Evolutionary conservation across 2,888 invertebrate species (phyloP), one percentile per base, ranked within the genome.

Genomic region (Eumacrocentrus americanus): DNA sequence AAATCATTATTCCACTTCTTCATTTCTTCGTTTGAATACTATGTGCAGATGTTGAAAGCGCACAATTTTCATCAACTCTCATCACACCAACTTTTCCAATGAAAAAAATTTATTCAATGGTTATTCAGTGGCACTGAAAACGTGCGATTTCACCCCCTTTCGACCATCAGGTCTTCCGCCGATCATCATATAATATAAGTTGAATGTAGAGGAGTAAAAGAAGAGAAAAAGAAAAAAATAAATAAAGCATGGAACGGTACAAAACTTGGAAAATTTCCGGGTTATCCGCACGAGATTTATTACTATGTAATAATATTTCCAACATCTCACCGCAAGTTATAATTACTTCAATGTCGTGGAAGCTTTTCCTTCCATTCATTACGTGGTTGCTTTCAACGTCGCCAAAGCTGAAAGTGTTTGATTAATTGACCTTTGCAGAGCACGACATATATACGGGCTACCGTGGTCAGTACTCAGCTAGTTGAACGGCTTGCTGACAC

Each of bases 1-100:
- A 29, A 44, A 54, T 54, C 20, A 34, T 54, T 54, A 54, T 44
- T 44, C 12, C 34, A 54, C 14, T 44, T 54, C 14, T 44, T 54
- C 44, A 54, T 44, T 18, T 42, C 25, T 29, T n/a, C 16, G 22
- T 46, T 46, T 25, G 25, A 46, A 46, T 46, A 46, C 46, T 29
- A n/a, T 25, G 44, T 44, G 44, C 20, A 25, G 22, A 46, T 22
- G 46, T 46, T 25, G 23, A 12, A 46, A 23, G 7, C 22, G 12
- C 14, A n/a, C 12, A 25, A 46, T 46, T 46, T 22, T 46, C 42
- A 42, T 42, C 42, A 42, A 42, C 18, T 42, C 42, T 42, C 46
- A 25, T 14, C n/a, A 22, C 46, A 7, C 46, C 22, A 46, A 46
- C 46, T 46, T 46, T 46, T 25, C 22, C 25, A 5, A 25, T 46